Base-by-base conservation (phyloP, 2,888 invertebrate genomes). In the Epinotia nisella region DNA sequence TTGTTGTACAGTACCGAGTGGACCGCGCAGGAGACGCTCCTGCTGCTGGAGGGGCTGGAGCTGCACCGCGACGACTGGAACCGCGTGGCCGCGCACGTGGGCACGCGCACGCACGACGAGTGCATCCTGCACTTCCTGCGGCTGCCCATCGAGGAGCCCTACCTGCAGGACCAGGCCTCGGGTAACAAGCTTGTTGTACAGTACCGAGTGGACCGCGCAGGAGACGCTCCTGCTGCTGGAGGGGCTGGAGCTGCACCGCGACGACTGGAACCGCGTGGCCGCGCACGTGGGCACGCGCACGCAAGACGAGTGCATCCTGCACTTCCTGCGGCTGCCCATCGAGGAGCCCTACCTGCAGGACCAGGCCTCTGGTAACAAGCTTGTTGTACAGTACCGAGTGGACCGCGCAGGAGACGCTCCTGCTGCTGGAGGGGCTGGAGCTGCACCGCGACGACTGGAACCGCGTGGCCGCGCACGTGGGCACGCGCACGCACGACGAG, bases 21-120 rank as follows among this genome's bases (percentile, higher is more conserved):
- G 99, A 98, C 98, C 0, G 99, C 99, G 84, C 99, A 99, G 86
- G 99, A 99, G 93, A 99, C 99, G 0, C 94, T 99, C 51, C 93
- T 99, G 58, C 91, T 99, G 61, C 94, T 99, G 56, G 99, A 99
- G 90, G 99, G 97, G 1, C 91, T 99, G 78, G 99, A 99, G 92
- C 96, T 99, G 95, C 99, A 98, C 93, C 99, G 99, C 87, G 99
- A 99, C 90, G 99, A 99, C 90, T 99, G 99, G 99, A 99, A 99
- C 94, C 98, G 99, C 89, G 97, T 98, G n/a, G 98, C 98, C 76
- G 99, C 99, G 85, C 99, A 99, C 91, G 99, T 99, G 0, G 99
- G 99, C 59, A 98, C 98, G 41, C 95, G 99, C 59, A 99, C 99
- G 0, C 99, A 99, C 90, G 99, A 99, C 89, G 99, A 99, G 91